Evolutionary conservation across 2,797 vertebrate species (phyloP).

Genomic region (Sciurus carolinensis): DNA sequence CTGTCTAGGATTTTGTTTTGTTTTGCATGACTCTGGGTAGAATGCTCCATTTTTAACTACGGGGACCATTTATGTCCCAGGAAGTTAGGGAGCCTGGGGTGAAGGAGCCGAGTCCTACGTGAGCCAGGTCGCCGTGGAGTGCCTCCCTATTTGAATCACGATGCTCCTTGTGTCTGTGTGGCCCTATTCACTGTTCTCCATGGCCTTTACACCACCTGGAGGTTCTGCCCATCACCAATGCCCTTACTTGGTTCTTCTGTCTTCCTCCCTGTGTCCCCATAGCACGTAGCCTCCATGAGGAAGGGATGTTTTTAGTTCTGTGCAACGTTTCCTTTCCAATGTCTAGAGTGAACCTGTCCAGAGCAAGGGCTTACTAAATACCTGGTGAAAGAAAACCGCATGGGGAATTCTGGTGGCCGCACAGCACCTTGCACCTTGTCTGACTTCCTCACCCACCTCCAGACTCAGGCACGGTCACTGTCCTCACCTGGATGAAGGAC

Average conservation of each 20-base stretch:
- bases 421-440: fast-evolving
- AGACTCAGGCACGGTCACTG: not conserved
- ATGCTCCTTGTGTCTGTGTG: fast-evolving
- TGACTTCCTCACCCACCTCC: fast-evolving
- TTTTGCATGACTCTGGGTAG: conserved; percentile 5
- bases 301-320: not conserved
- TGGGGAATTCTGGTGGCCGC: not conserved
- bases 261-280: fast-evolving
- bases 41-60: not conserved
- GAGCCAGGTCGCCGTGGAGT: not conserved
- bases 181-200: not conserved
- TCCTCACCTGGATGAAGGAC: not conserved
- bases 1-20: not conserved
- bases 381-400: not conserved
- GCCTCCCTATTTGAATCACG: not conserved
- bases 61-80: not conserved
- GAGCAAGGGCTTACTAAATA: not conserved
- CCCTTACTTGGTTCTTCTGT: not conserved
- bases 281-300: not conserved
- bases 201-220: not conserved
- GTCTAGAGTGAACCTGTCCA: not conserved
- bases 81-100: not conserved
- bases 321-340: not conserved
- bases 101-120: fast-evolving
- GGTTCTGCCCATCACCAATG: fast-evolving